Base-by-base conservation (phyloP, 92 coral and sea anemone genomes). In the Parazoanthus atlanticus region DNA sequence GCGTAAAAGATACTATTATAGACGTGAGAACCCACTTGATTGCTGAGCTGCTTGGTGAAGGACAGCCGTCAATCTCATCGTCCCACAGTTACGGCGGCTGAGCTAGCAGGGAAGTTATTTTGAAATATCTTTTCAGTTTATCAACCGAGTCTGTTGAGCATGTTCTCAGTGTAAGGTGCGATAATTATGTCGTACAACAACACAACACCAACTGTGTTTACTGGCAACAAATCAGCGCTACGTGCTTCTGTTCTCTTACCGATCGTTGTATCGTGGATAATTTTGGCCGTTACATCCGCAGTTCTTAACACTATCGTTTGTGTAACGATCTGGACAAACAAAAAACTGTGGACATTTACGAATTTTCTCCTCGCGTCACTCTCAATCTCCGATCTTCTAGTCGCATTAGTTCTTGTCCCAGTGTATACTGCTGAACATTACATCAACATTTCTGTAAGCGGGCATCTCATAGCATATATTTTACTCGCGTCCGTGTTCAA, bases 401-500 rank as follows among this genome's bases (percentile, higher is more conserved):
- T 94, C 11, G 91, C 91, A 0, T 72, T 91, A 8, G 94, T 94
- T 28, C 87, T 94, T 85, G 86, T 90, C 8, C 97, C 97, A 31
- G 84, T 93, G 54, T 93, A 91, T 81, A 94, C 91, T 28, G 90
- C 84, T 72, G 94, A 89, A 19, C 90, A 89, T 54, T 94, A 89
- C 82, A 91, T 89, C 23, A 93, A 91, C 46, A 93, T 91, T 13
- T 65, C 89, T 43, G 92, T 91, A 33, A 90, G 89, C 31, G 97
- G 94, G 15, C 93, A 94, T 70, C 81, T 94, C 32, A 91, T 91
- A 43, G 97, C 97, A 12, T 94, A 93, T 66, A 91, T 94, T 67
- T 64, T 94, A 40, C 88, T 94, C 4, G 94, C 97, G 19, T 93
- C 97, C 36, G 91, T 94, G 5, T 93, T 94, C 67, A 94, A 93